Evolutionary conservation across 2,888 invertebrate genomes (phyloP).

Genomic region (Aleiodes testaceus): DNA sequence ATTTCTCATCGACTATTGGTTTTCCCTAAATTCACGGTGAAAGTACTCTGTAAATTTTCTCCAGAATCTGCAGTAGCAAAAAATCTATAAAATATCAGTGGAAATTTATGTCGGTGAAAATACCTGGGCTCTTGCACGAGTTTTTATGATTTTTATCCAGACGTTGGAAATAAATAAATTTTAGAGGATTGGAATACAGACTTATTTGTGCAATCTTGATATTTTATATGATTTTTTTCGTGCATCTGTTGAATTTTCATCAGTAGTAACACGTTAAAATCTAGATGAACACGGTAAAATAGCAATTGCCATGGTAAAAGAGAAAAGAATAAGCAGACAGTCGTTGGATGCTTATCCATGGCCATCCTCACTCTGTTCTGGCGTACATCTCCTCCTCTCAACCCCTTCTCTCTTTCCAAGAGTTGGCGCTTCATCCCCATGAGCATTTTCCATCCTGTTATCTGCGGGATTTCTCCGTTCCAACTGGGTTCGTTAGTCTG

Average conservation of each 20-base stretch:
- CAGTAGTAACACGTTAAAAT: neutral
- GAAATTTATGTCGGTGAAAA: conserved; percentile 1
- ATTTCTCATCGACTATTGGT: conserved; percentile 22
- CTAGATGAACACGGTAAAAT: conserved; percentile 2
- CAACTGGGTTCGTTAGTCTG: conserved; percentile 61
- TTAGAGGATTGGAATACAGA: no score
- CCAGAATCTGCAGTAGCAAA: neutral
- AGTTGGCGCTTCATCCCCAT: conserved; percentile 56
- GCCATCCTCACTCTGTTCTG: conserved; percentile 41
- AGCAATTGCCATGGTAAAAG: neutral
- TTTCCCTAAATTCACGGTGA: neutral
- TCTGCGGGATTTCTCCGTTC: conserved; percentile 61
- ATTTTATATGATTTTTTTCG: no score
- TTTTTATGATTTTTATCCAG: no score
- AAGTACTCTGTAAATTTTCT: neutral
- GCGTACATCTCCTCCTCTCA: conserved; percentile 25
- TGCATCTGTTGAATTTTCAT: conserved; percentile 13
- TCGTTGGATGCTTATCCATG: conserved; percentile 51
- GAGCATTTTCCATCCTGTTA: conserved; percentile 66
- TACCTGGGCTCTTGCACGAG: neutral
- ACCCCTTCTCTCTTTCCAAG: conserved; percentile 41
- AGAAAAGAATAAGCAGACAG: conserved; percentile 9
- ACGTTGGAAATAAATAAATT: no score
- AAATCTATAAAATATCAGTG: neutral
- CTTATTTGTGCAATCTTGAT: no score